Base-by-base conservation (phyloP, 2,888 invertebrate genomes). In the Brachycybe producta region DNA sequence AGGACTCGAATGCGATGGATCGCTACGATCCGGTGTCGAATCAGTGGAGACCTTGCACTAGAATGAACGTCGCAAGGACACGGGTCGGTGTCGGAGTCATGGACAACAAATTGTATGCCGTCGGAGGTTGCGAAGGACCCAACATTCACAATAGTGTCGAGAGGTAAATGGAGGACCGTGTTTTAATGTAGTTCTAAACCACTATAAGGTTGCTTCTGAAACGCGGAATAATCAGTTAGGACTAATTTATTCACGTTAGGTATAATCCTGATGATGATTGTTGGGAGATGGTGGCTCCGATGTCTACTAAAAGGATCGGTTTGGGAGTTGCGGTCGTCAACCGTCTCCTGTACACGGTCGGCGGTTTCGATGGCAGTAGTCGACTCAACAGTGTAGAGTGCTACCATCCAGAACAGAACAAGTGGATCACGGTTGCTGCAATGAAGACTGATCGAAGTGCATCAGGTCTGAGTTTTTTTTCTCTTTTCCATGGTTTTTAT, bases 81-180 rank as follows among this genome's bases (percentile, higher is more conserved):
- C 75, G 92, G 61, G 82, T 90, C 19, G 91, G 91, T 5, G 90
- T 90, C 3, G 88, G 87, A n/a, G 88, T 90, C 28, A 84, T 92
- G 79, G 91, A 92, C 62, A 87, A 85, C 23, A 70, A 85, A 55
- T 70, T 92, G 51, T 92, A 92, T 64, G 90, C 91, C 3, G 86
- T 91, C 0, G 92, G 92, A 1, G 92, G 92, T 0, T 86, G 88
- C 2, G 82, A 85, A 5, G 86, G 84, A 19, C 76, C 80, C 3
- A 82, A 81, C 60, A 87, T 85, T 66, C 90, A 90, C 63, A 82
- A 78, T 64, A 81, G 84, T 52, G 90, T 90, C 2, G 92, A 92
- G 75, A 85, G 80, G 85, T 86, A 64, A 27, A 8, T 38, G 19
- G 70, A 75, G 58, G 43, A 36, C 15, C 35, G 38, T 35, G 34